Evolutionary conservation across 2,888 invertebrate genomes (phyloP).

Genomic region (Herminia tarsipennalis): DNA sequence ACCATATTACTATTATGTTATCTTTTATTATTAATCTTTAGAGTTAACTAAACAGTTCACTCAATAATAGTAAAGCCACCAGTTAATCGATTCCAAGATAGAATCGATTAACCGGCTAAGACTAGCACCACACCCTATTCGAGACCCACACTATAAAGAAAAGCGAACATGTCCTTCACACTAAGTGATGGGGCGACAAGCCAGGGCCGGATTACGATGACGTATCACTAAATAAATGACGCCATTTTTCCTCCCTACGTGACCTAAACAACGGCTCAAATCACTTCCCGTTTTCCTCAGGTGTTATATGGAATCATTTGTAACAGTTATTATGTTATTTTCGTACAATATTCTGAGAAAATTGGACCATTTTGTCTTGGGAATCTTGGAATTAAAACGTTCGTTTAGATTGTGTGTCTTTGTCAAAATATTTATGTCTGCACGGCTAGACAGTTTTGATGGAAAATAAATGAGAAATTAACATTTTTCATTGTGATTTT

Average conservation of each 20-base stretch:
- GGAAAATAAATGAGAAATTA: constrained; percentile 10
- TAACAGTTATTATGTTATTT: constrained; percentile 48
- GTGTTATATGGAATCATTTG: constrained; percentile 58
- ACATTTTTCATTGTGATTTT: too few relatives aligned
- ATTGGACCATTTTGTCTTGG: constrained; percentile 15
- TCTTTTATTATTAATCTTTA: too few relatives aligned
- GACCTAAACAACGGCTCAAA: constrained; percentile 50
- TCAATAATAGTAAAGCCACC: too few relatives aligned
- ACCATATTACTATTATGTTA: too few relatives aligned
- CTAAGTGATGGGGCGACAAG: constrained; percentile 67
- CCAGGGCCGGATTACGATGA: constrained; percentile 73
- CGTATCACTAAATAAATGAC: constrained; percentile 68
- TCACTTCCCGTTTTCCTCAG: constrained; percentile 57
- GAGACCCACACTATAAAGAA: constrained; percentile 54
- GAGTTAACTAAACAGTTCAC: too few relatives aligned
- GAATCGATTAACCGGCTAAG: constrained; percentile 10
- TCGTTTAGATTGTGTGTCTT: constrained; percentile 2
- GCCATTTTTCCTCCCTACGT: constrained; percentile 66
- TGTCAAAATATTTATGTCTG: constrained; percentile 39
- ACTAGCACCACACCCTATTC: constrained; percentile 19
- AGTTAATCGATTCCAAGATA: too few relatives aligned
- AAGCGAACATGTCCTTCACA: constrained; percentile 69
- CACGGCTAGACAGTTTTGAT: constrained; percentile 23
- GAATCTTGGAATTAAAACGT: constrained; percentile 12
- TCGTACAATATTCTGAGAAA: constrained; percentile 31